Base-by-base conservation (phyloP, 2,113 vertebrate genomes). In the Sapajus apella region DNA sequence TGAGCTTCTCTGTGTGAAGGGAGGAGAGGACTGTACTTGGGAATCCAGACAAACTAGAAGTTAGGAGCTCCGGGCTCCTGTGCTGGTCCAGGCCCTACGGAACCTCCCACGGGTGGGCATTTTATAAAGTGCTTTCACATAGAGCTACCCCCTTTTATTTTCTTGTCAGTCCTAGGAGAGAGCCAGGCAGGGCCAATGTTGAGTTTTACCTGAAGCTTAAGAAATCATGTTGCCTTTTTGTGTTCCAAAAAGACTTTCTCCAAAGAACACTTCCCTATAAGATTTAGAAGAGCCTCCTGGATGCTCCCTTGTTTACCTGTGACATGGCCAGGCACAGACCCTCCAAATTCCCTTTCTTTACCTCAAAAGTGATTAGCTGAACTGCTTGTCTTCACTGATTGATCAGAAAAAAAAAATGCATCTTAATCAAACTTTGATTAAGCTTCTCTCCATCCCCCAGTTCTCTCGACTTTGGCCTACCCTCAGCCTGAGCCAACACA, bases 401-500 rank as follows among this genome's bases (percentile, higher is more conserved):
- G 72, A 72, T 25, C 40, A 43, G 56, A 75, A 35, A 18, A 21
- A 77, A 77, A 21, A 77, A 61, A 84, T 27, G 12, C 27, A 83
- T 85, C 30, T 56, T 40, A 81, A 88, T 11, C 21, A 43, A 68
- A 70, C 52, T 79, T 72, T 55, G 43, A 55, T 75, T 56, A 75
- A 0, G 2, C 47, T 13, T 70, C 27, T 45, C 35, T 43, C 43
- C 25, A 77, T 91, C 73, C 25, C 16, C 21, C 43, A 86, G 64
- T 14, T 3, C 5, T 37, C 35, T 40, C n/a, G 32, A 1, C n/a
- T 56, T 25, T 56, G 14, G 12, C 13, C 8, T 0, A 6, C 0
- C 20, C 43, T 82, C 25, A 87, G 43, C 13, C 18, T 30, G 10
- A 72, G n/a, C 58, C 40, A 45, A 12, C 30, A 23, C 12, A 73